phyloP scores from a whole-genome alignment of 2,113 vertebrate genomes.

The Caracal caracal region DNA sequence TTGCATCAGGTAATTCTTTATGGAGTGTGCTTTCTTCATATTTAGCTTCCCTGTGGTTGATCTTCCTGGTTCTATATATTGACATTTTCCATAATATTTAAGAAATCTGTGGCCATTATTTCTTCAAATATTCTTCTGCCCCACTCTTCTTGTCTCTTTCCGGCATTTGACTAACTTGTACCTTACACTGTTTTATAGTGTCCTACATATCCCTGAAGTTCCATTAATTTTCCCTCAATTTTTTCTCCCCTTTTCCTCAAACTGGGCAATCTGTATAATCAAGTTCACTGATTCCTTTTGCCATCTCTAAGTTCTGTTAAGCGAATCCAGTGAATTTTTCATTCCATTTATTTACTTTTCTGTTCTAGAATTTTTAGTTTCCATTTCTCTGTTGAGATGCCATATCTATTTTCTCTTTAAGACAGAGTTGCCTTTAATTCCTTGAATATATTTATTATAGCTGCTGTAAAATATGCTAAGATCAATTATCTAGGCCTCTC shows the following conservation, averaged over 20 bases:
- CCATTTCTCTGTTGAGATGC: constrained; percentile 6
- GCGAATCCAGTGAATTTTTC: not conserved
- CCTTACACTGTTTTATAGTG: not conserved
- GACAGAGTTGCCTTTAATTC: not conserved
- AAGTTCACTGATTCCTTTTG: not conserved
- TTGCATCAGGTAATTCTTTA: not conserved
- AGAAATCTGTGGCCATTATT: not conserved
- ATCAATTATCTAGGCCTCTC: not conserved
- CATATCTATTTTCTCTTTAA: not conserved
- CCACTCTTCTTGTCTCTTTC: not conserved
- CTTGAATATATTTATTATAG: not conserved
- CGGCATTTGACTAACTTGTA: not conserved
- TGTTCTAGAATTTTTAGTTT: not conserved
- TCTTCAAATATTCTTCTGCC: not conserved
- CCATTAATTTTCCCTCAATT: not conserved
- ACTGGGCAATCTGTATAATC: not conserved
- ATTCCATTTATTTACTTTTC: not conserved
- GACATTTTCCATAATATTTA: not conserved
- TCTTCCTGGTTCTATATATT: not conserved
- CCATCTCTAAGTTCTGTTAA: constrained; percentile 5
- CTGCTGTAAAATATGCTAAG: not conserved
- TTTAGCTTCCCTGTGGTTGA: not conserved
- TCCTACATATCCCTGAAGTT: not conserved
- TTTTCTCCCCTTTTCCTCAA: not conserved
- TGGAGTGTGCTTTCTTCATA: not conserved